Evolutionary conservation across 2,888 invertebrate genomes (phyloP), one percentile per base, ranked within the genome.

Genomic region (Clivina fossor): DNA sequence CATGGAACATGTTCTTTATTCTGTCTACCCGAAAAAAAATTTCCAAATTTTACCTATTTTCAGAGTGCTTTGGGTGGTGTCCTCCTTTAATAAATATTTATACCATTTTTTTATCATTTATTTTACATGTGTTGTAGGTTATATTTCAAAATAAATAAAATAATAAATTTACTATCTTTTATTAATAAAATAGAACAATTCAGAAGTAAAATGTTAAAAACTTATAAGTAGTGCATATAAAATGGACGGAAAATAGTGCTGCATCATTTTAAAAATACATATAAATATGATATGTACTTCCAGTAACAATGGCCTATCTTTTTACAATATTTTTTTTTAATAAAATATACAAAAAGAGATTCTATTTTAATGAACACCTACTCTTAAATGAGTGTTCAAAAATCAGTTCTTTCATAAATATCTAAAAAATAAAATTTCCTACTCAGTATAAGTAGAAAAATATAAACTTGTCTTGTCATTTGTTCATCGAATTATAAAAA

Each of bases 151-250:
- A 41, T 41, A 41, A 9, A 38, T 7, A 24, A 4, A 24, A 4
- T 2, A 2, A 20, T 13, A 47, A 33, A 13, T 47, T 33, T 22
- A 33, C 22, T 37, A 20, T 9, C 16, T 18, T 24, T 32, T 41
- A 50, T 50, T 50, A 37, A 41, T 50, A 50, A 50, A 50, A 50
- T 35, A 35, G 41, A 49, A 41, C 26, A 5, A 43, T 43, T 24
- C 15, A 22, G 28, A 43, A 15, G 9, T 43, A 28, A 38, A 20
- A 20, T n/a, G 18, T 30, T 30, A 44, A 44, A 24, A 24, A 7
- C 26, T 24, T 43, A 13, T 13, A 19, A 26, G 32, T 41, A 50
- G 30, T 35, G 51, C 33, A 30, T 19, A 11, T 43, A 26, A 51
- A 43, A 43, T 51, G 51, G 51, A 51, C 43, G 51, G 41, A 40